Evolutionary conservation across 2,113 vertebrate genomes (phyloP).

Genomic region (Psilopogon haemacephalus): DNA sequence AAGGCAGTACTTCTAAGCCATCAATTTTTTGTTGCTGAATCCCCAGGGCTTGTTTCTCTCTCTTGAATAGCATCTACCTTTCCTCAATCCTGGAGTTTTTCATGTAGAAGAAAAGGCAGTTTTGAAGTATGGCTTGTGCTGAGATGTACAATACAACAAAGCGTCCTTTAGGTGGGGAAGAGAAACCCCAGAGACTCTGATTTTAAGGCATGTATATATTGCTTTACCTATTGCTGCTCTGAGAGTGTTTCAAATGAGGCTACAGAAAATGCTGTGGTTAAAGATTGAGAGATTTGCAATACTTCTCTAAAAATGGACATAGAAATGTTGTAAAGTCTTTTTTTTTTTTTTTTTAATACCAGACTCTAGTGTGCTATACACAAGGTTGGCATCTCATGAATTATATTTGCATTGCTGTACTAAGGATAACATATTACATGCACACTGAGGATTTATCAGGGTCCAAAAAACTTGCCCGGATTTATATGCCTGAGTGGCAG

Average conservation of each 20-base stretch:
- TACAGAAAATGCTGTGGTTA: not conserved
- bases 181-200: not conserved
- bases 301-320: not conserved
- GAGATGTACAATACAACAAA: not conserved
- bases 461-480: not conserved
- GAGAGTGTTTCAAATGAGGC: conserved; percentile 2
- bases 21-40: not conserved
- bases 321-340: not conserved
- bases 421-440: not conserved
- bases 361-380: not conserved
- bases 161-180: not conserved
- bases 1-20: conserved; percentile 11
- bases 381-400: not conserved
- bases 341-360: not conserved
- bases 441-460: not conserved
- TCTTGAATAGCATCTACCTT: not conserved
- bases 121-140: conserved; percentile 6
- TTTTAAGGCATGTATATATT: not conserved
- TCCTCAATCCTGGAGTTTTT: not conserved
- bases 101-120: not conserved
- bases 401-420: not conserved
- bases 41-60: not conserved
- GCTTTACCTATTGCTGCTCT: not conserved
- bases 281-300: not conserved
- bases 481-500: not conserved